Evolutionary conservation across 2,113 vertebrate species (phyloP), one percentile per base, ranked within the genome.

Genomic region (Hipposideros armiger): DNA sequence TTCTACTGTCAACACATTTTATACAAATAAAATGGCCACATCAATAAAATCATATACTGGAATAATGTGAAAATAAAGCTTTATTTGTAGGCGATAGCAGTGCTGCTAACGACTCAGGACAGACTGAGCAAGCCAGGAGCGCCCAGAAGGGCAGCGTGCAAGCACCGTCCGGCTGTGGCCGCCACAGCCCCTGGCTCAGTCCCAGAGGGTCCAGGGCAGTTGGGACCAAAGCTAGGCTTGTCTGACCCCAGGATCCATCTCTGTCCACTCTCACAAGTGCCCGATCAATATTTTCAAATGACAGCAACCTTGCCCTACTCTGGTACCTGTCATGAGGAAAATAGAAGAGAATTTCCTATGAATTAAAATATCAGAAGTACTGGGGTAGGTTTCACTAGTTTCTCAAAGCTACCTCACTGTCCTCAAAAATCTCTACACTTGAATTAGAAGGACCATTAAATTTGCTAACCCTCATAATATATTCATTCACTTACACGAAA

Each of bases 1-100:
- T 56, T 85, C 32, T 60, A 52, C 14, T 87, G 73, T 76, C 40
- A 87, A 90, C 72, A 81, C 24, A 15, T 81, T n/a, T 77, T 64
- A 82, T 11, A 70, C 1, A 66, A 94, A 94, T 66, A 86, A 87
- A 97, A 72, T 17, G n/a, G 52, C 13, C n/a, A 36, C 26, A 58
- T 70, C 69, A 87, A 83, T 89, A 85, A 76, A 69, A 62, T 14
- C 47, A 85, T 81, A 32, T 93, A 62, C 11, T 28, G 24, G 66
- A 82, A 82, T 82, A 92, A 52, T 2, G 24, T 56, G 20, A 52
- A 69, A 64, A 66, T 9, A 81, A 70, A 92, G 30, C 45, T 84
- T 16, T 84, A 24, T 36, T 4, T 42, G 9, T 2, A 52, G 45
- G 22, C 64, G 47, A 52, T 50, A 73, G 66, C 32, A 36, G 24